phyloP scores from a whole-genome alignment of 2,888 invertebrate species.

The Lumbricus terrestris region DNA sequence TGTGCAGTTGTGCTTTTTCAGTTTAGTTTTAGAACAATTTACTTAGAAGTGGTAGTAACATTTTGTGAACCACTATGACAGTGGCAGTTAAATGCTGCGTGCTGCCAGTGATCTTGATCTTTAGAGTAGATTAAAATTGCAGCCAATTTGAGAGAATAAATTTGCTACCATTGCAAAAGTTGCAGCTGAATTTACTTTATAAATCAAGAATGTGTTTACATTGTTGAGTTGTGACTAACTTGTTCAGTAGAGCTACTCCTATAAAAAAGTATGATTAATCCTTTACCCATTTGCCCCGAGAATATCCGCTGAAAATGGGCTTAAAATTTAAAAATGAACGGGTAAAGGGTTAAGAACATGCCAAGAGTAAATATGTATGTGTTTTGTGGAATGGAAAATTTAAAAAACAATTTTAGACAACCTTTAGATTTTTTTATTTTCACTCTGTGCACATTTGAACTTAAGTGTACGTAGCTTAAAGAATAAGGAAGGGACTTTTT shows the following conservation, averaged over 20 bases:
- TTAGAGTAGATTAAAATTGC: too few species aligned
- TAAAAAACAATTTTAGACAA: too few species aligned
- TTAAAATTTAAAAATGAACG: too few species aligned
- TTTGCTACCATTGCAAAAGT: too few species aligned
- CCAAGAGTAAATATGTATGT: too few species aligned
- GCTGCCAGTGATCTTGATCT: background rate
- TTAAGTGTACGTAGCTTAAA: too few species aligned
- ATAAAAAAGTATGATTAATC: too few species aligned
- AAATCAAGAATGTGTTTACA: background rate
- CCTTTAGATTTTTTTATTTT: background rate
- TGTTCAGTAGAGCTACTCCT: background rate
- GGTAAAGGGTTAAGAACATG: too few species aligned
- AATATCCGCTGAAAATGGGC: too few species aligned
- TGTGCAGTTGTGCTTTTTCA: background rate
- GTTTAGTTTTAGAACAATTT: background rate
- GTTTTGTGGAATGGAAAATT: too few species aligned
- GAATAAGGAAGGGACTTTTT: background rate
- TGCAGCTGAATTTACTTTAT: background rate
- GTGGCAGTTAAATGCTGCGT: background rate
- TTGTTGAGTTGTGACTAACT: background rate
- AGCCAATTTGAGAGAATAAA: too few species aligned
- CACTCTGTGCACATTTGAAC: background rate
- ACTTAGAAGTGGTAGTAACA: background rate
- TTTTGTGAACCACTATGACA: background rate
- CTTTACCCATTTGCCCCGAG: too few species aligned